Conservation (phyloP, 1,140 invertebrate genomes). For the Chrysopa pallens region DNA sequence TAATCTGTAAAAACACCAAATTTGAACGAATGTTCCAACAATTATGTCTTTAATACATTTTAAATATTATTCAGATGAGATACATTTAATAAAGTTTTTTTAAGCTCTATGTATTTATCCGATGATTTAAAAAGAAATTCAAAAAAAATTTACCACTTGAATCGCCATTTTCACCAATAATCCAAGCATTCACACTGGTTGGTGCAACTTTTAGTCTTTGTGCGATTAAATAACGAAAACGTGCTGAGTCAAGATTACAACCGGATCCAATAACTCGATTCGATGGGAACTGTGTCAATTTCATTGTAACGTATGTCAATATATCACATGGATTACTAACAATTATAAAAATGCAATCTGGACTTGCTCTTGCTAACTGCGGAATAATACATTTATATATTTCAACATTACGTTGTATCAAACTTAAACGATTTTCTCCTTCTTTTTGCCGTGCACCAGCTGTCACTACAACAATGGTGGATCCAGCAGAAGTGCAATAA, state of each 20-base stretch:
- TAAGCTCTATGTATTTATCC: too few species aligned
- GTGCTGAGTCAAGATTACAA: constrained; percentile 26
- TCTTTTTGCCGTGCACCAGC: constrained; percentile 39
- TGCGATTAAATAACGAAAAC: constrained; percentile 23
- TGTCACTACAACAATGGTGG: constrained; percentile 39
- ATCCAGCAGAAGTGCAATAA: constrained; percentile 54
- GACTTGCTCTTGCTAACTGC: constrained; percentile 31
- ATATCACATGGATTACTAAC: constrained; percentile 36
- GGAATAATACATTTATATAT: constrained; percentile 37
- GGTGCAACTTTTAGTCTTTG: constrained; percentile 22
- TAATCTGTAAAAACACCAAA: too few species aligned
- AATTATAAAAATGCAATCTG: constrained; percentile 31
- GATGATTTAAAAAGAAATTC: too few species aligned
- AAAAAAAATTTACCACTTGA: constrained; percentile 26
- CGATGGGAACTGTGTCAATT: constrained; percentile 23
- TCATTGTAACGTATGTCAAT: constrained; percentile 27
- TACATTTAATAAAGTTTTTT: too few species aligned
- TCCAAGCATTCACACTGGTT: constrained; percentile 29
- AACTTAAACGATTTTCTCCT: constrained; percentile 30
- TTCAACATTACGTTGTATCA: constrained; percentile 37
- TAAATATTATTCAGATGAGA: too few species aligned
- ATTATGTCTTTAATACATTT: too few species aligned
- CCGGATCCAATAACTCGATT: constrained; percentile 24
- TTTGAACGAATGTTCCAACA: too few species aligned
- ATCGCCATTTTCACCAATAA: constrained; percentile 46